Percentiles rank a stretch among this genome's conserved stretches.
Evolutionary conservation across 1,140 invertebrate genomes (phyloP).

Genomic region (Diprion similis): DNA sequence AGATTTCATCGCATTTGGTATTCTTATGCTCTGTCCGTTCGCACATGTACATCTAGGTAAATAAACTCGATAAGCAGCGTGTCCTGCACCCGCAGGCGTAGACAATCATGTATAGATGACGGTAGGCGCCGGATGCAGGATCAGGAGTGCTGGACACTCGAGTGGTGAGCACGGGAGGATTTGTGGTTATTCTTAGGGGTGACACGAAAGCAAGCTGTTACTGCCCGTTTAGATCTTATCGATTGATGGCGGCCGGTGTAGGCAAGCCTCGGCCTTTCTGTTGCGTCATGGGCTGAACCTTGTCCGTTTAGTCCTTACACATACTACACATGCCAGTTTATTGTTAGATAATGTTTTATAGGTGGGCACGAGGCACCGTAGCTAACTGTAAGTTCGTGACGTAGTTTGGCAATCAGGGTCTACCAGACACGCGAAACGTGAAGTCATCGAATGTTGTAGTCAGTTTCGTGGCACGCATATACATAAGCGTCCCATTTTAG

Average conservation of each 20-base stretch:
- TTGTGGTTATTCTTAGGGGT: slow-evolving; percentile 7
- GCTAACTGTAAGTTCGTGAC: background rate
- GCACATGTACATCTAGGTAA: too few relatives aligned
- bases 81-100: too few relatives aligned
- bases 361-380: background rate
- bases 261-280: background rate
- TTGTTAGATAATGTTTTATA: background rate
- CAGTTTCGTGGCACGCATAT: too few relatives aligned
- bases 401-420: background rate
- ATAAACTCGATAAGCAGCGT: too few relatives aligned
- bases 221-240: slow-evolving; percentile 1
- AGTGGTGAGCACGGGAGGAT: background rate
- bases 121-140: too few relatives aligned
- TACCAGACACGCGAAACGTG: background rate
- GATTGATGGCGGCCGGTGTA: background rate
- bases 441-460: background rate
- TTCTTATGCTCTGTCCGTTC: too few relatives aligned
- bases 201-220: background rate
- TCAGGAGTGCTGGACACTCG: too few relatives aligned
- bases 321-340: background rate
- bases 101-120: too few relatives aligned
- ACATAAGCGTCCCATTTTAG: too few relatives aligned
- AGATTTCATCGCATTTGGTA: too few relatives aligned
- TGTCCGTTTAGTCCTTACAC: background rate
- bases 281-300: slow-evolving; percentile 4